Percentiles rank a stretch among this genome's conserved stretches.
These are phyloP conservation scores for Spodoptera litura DNA, from an alignment of 1,140 invertebrate species.

Conservation along the genomic window DNA sequence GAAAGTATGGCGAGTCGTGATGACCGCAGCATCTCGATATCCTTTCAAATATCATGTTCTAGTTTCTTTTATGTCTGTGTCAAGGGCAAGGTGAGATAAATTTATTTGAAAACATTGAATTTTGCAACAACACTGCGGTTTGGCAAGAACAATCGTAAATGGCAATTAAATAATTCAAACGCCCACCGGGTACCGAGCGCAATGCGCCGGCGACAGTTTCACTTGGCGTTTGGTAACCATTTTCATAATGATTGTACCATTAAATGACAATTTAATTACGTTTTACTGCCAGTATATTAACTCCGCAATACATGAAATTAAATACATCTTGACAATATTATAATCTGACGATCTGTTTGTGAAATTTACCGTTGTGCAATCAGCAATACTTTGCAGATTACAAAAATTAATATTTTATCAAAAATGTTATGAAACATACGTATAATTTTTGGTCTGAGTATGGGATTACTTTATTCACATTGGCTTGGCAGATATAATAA, in stretches of 20 bases:
- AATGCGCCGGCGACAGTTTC: conserved; percentile 4
- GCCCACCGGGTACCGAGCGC: not conserved
- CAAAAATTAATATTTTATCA: too few species aligned
- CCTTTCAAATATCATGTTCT: conserved; percentile 44
- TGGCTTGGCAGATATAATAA: too few species aligned
- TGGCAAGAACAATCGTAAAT: conserved; percentile 23
- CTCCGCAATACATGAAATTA: too few species aligned
- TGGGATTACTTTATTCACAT: too few species aligned
- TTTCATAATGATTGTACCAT: not conserved
- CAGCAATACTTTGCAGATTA: too few species aligned
- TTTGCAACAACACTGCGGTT: conserved; percentile 6
- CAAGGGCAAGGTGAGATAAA: conserved; percentile 39
- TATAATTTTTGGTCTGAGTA: too few species aligned
- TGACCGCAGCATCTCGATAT: conserved; percentile 32
- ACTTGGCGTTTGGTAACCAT: conserved; percentile 6
- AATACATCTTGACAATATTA: too few species aligned
- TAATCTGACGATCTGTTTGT: too few species aligned
- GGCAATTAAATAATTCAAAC: conserved; percentile 28
- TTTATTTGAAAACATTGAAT: conserved; percentile 35
- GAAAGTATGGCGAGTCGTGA: conserved; percentile 36
- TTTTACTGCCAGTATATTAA: not conserved
- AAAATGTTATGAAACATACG: too few species aligned
- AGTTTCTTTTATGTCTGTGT: conserved; percentile 34
- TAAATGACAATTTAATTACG: too few species aligned
- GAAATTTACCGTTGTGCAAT: too few species aligned